Base-by-base conservation (phyloP, 2,113 vertebrate species). In the Cettia cetti region DNA sequence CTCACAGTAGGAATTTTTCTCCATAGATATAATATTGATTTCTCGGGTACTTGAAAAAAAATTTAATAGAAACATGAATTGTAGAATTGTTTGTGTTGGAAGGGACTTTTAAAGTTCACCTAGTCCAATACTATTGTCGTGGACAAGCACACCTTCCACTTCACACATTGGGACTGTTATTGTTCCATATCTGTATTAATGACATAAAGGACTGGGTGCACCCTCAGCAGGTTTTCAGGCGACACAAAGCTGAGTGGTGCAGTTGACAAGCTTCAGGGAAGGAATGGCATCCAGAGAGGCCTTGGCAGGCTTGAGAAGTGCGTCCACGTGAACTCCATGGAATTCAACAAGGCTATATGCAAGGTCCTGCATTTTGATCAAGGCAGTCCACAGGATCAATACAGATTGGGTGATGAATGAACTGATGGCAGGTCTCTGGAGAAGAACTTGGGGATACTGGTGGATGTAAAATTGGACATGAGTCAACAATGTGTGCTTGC, bases 341-440 rank as follows among this genome's bases (percentile, higher is more conserved):
- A 54, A 15, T n/a, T 66, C 28, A 54, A 20, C 17, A 35, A 61
- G 33, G 35, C 7, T 19, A 5, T 8, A 3, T 71, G 13, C 4
- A 44, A 82, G 7, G 8, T 27, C 28, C 22, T 59, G 13, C 9
- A 26, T 13, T 31, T 50, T 24, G 18, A 11, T 5, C 0, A 0
- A 20, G 10, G 30, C 10, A 68, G 15, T 68, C 4, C 1, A 3
- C 7, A 24, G 11, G 40, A 59, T 53, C 16, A 31, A 3, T 28
- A 42, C 5, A 53, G 37, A 10, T 6, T 61, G n/a, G 8, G 17
- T 28, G n/a, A 50, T 44, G 40, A 66, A 56, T 33, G 1, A 31
- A 53, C 49, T 54, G 10, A 42, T 16, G 44, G 4, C 16, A 66
- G 18, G 15, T 37, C 24, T 89, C 31, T n/a, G 31, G 13, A 44